phyloP scores from a whole-genome alignment of 2,797 vertebrate species.

The Characodon lateralis region DNA sequence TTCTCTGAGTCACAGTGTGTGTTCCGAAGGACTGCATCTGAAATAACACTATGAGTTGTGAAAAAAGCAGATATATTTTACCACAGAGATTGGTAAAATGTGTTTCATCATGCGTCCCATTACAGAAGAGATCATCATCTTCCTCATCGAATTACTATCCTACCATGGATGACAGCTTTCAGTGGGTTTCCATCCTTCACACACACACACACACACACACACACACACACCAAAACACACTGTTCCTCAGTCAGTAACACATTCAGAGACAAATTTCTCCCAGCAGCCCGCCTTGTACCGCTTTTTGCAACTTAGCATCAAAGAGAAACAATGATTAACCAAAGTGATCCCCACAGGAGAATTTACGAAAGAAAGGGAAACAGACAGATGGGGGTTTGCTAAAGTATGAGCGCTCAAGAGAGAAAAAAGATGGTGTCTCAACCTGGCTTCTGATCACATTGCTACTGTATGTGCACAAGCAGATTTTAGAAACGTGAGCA shows the following conservation, averaged over 20 bases:
- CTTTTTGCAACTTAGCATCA: slow-evolving; percentile 54
- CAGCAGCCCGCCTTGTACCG: slow-evolving; percentile 10
- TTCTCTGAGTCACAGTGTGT: not conserved
- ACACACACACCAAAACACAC: slow-evolving; percentile 1
- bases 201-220: not conserved
- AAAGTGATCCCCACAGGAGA: slow-evolving; percentile 22
- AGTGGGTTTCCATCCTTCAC: slow-evolving; percentile 36
- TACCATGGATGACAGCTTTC: slow-evolving; percentile 14
- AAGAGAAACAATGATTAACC: slow-evolving; percentile 70
- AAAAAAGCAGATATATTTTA: not conserved
- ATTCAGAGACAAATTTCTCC: slow-evolving; percentile 15
- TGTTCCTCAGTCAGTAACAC: slow-evolving; percentile 12
- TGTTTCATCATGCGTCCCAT: not conserved
- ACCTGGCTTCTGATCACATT: slow-evolving; percentile 26
- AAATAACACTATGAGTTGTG: not conserved
- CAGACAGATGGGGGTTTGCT: not conserved
- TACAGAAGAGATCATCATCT: slow-evolving; percentile 18
- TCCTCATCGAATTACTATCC: slow-evolving; percentile 13
- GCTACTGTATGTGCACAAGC: not conserved
- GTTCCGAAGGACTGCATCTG: not conserved
- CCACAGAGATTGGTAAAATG: not conserved
- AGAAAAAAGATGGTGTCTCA: slow-evolving; percentile 13
- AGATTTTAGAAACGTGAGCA: not conserved
- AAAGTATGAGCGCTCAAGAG: not conserved
- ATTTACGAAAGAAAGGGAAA: slow-evolving; percentile 18